phyloP scores from a whole-genome alignment of 2,113 vertebrate genomes.

The Lycaon pictus region DNA sequence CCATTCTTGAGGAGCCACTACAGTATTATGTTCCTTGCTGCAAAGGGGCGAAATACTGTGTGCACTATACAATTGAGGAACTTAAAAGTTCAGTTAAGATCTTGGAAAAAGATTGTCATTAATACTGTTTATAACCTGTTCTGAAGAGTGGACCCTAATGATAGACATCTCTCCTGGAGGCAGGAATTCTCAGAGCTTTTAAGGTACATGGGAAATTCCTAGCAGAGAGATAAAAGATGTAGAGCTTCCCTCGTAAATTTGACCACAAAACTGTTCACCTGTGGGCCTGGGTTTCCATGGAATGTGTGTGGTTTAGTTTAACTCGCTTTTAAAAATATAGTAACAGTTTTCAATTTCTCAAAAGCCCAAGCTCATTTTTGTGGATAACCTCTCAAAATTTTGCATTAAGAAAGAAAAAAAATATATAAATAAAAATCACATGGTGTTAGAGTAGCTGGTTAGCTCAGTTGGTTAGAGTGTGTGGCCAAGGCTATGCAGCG shows the following conservation, averaged over 20 bases:
- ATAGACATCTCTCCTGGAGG: background rate
- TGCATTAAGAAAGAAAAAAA: background rate
- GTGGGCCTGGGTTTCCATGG: background rate
- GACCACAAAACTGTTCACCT: background rate
- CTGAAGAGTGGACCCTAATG: background rate
- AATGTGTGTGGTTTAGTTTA: background rate
- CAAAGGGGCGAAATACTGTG: background rate
- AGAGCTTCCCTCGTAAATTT: background rate
- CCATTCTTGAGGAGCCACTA: background rate
- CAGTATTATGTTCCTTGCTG: background rate
- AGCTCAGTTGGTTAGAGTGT: background rate
- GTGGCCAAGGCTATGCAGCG: background rate
- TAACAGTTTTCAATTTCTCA: background rate
- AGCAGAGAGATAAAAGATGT: background rate
- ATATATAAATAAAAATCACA: background rate
- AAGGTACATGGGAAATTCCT: background rate
- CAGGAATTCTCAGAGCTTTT: background rate
- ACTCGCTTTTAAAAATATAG: background rate
- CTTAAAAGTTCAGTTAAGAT: slow-evolving; percentile 14
- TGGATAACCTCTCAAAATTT: background rate
- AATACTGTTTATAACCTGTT: background rate
- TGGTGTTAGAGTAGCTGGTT: background rate
- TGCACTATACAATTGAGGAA: background rate
- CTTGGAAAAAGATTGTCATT: background rate
- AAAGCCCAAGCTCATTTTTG: background rate